Conservation (phyloP, 2,113 vertebrate species). For the Rhinogobius similis region DNA sequence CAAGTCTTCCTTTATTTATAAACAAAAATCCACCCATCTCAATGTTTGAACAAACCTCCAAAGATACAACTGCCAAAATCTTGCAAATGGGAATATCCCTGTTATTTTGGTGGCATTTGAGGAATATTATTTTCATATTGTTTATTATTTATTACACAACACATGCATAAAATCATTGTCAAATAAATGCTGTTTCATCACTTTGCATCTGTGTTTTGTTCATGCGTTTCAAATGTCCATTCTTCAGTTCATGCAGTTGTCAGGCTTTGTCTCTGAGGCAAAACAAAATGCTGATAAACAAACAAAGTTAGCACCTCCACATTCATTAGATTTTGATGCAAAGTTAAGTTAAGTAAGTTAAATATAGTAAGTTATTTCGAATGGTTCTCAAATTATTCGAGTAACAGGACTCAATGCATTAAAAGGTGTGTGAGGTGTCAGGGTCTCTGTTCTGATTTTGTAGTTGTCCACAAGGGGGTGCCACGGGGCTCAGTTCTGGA, state of each 20-base stretch:
- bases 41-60: constrained; percentile 52
- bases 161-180: constrained; percentile 32
- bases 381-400: too few species aligned
- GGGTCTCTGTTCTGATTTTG: too few species aligned
- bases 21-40: constrained; percentile 33
- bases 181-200: constrained; percentile 66
- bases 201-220: constrained; percentile 4
- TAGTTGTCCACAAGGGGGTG: too few species aligned
- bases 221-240: not conserved
- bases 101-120: constrained; percentile 52
- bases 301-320: not conserved
- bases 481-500: too few species aligned
- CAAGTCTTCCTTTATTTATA: constrained; percentile 67
- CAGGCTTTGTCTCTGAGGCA: not conserved
- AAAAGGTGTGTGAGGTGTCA: too few species aligned
- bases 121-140: constrained; percentile 52
- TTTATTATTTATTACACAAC: constrained; percentile 58
- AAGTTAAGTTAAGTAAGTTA: too few species aligned
- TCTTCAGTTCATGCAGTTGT: not conserved
- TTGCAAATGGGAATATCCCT: constrained; percentile 51
- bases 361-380: too few species aligned
- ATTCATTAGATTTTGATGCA: too few species aligned
- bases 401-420: too few species aligned
- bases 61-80: constrained; percentile 64
- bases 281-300: not conserved